Evolutionary conservation across 2,797 vertebrate species (phyloP).

Genomic region (Liparis tanakae): DNA sequence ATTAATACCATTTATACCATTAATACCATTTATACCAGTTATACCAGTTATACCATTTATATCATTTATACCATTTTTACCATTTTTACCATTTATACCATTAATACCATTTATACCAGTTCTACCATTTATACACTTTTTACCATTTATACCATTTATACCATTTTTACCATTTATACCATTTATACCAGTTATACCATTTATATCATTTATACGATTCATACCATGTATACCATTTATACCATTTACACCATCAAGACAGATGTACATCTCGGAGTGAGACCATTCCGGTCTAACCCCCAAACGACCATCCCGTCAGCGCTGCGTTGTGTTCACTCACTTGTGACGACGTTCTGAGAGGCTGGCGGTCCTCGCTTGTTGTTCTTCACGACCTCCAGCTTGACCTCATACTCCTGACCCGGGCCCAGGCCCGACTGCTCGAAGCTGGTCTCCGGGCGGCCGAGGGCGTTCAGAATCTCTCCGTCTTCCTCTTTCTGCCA

Average conservation of each 20-base stretch:
- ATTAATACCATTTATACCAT: too few species aligned
- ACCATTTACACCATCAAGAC: background rate
- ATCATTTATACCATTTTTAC: too few species aligned
- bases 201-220: too few species aligned
- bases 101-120: too few species aligned
- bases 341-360: conserved; percentile 90
- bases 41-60: too few species aligned
- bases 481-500: conserved; percentile 96
- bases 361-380: conserved; percentile 92
- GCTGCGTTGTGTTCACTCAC: conserved; percentile 81
- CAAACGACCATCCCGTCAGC: conserved; percentile 25
- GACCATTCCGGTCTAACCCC: conserved; percentile 14
- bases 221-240: too few species aligned
- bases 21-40: too few species aligned
- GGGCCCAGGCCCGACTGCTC: conserved; percentile 94
- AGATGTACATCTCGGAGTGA: background rate
- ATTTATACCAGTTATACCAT: too few species aligned
- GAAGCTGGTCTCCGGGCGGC: conserved; percentile 92
- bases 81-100: too few species aligned
- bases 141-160: too few species aligned
- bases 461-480: conserved; percentile 91
- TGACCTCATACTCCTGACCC: conserved; percentile 96
- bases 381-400: conserved; percentile 94
- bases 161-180: too few species aligned
- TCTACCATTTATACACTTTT: too few species aligned